These are phyloP conservation scores for Trogon surrucura DNA, from an alignment of 2,113 vertebrate species.

Conservation along the genomic window DNA sequence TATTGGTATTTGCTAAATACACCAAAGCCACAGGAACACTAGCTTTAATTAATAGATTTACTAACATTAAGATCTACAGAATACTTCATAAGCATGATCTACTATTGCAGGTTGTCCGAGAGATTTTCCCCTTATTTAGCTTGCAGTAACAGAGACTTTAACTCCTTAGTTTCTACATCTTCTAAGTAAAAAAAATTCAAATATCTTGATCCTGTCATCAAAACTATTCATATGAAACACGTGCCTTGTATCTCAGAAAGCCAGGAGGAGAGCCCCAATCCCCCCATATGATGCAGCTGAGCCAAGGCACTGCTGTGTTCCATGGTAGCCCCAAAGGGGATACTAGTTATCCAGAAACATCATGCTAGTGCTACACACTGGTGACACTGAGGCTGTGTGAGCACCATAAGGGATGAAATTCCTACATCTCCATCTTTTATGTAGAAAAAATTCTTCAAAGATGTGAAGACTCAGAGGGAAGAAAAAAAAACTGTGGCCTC, in stretches of 20 bases:
- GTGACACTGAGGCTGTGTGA: not conserved
- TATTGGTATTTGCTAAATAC: not conserved
- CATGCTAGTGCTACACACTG: not conserved
- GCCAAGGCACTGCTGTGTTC: not conserved
- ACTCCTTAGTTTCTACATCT: not conserved
- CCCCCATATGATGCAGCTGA: not conserved
- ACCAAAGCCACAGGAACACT: not conserved
- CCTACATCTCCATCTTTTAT: not conserved
- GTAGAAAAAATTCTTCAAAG: not conserved
- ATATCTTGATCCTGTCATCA: not conserved
- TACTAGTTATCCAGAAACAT: accelerated
- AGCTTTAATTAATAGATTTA: not conserved
- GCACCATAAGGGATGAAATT: not conserved
- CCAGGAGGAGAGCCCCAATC: not conserved
- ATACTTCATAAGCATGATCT: not conserved
- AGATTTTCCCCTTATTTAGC: not conserved
- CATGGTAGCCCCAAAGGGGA: not conserved
- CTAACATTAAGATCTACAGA: not conserved
- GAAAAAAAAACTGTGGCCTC: not conserved
- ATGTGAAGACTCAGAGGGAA: not conserved
- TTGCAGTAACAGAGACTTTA: not conserved
- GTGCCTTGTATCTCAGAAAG: not conserved
- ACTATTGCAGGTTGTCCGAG: not conserved
- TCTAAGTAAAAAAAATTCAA: accelerated
- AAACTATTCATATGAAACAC: not conserved